phyloP scores from a whole-genome alignment of 2,113 vertebrate genomes.

The Phainopepla nitens region DNA sequence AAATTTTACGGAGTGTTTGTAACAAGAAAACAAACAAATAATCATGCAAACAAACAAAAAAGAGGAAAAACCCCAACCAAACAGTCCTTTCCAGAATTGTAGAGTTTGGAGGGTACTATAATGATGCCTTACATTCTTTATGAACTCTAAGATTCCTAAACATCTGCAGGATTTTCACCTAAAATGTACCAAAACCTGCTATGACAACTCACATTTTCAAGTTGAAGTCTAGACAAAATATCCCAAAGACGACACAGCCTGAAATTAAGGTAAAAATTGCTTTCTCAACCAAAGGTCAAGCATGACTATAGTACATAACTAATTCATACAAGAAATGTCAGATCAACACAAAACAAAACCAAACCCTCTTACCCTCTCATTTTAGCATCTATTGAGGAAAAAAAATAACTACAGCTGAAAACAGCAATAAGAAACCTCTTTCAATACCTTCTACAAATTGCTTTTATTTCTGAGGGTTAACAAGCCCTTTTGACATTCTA shows the following conservation, averaged over 20 bases:
- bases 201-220: not conserved
- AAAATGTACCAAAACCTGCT: not conserved
- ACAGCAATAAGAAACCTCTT: not conserved
- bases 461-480: not conserved
- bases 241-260: not conserved
- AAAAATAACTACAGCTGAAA: not conserved
- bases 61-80: fast-evolving
- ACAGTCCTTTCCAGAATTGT: not conserved
- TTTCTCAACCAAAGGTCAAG: not conserved
- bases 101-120: not conserved
- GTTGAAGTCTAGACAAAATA: not conserved
- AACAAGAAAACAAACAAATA: not conserved
- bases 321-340: not conserved
- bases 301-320: not conserved
- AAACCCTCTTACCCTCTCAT: not conserved
- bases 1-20: not conserved
- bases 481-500: not conserved
- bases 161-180: not conserved
- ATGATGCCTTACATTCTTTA: not conserved
- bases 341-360: not conserved
- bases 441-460: not conserved
- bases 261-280: not conserved
- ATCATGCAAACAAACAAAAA: not conserved
- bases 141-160: not conserved
- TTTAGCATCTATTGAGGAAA: not conserved